A percentile compares a stretch with the other conserved stretches of the same genome.
phyloP scores from a whole-genome alignment of 2,888 invertebrate species.

The Parnassius mnemosyne region DNA sequence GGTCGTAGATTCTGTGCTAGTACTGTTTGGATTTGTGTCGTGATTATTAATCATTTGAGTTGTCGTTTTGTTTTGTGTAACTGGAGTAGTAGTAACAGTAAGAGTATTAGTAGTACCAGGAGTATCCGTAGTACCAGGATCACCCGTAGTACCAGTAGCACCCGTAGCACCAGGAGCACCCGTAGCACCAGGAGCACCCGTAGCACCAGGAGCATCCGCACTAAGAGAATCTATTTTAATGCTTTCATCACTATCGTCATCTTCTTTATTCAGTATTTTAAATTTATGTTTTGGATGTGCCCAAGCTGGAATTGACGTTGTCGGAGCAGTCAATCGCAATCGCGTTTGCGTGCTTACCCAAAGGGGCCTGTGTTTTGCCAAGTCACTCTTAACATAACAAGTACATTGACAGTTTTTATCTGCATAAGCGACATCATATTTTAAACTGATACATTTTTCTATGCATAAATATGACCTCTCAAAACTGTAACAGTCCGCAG shows the following conservation, averaged over 20 bases:
- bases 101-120: too few relatives aligned
- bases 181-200: too few relatives aligned
- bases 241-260: slow-evolving; percentile 10
- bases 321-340: slow-evolving; percentile 50
- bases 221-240: not conserved
- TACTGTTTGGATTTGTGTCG: not conserved
- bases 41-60: not conserved
- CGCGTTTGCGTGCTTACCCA: slow-evolving; percentile 30
- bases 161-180: not conserved
- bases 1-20: too few relatives aligned
- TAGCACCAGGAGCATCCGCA: not conserved
- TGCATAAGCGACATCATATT: slow-evolving; percentile 52
- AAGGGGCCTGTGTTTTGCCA: slow-evolving; percentile 35
- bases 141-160: too few relatives aligned
- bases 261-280: not conserved
- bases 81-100: too few relatives aligned
- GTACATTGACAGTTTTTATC: slow-evolving; percentile 55
- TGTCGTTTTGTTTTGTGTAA: not conserved
- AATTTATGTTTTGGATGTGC: slow-evolving; percentile 25
- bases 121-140: not conserved
- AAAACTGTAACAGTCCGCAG: slow-evolving; percentile 48
- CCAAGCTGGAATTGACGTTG: slow-evolving; percentile 53
- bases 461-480: slow-evolving; percentile 54
- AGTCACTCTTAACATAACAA: slow-evolving; percentile 47
- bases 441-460: slow-evolving; percentile 51